Conservation (phyloP, 2,888 invertebrate genomes). For the Mythimna ferrago region DNA sequence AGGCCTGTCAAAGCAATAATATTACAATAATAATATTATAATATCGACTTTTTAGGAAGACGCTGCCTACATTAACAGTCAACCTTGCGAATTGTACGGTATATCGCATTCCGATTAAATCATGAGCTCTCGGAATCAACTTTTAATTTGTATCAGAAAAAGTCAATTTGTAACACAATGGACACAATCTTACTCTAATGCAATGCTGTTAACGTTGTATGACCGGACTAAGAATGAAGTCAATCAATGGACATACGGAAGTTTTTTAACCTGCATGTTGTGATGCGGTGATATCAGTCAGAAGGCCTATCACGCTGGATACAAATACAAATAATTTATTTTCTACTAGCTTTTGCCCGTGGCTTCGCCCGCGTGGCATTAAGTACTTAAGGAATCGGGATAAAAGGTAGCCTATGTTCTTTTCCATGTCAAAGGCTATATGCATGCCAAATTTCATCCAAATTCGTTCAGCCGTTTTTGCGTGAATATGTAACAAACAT, state of each 20-base stretch:
- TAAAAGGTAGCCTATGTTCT: no score
- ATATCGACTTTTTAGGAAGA: constrained; percentile 4
- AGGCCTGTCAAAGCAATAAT: no score
- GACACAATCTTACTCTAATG: constrained; percentile 5
- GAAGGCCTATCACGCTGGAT: no score
- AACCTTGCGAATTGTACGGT: constrained; percentile 2
- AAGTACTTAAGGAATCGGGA: no score
- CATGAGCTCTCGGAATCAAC: background rate
- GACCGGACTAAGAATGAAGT: background rate
- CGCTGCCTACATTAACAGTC: background rate
- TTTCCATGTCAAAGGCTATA: no score
- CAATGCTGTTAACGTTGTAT: background rate
- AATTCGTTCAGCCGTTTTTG: no score
- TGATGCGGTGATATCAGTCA: background rate
- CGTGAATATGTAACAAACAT: no score
- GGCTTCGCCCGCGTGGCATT: no score
- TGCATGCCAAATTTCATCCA: no score
- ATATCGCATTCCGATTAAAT: constrained; percentile 12
- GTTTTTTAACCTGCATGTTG: background rate
- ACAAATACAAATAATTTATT: no score
- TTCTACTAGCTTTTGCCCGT: no score
- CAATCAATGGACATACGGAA: background rate
- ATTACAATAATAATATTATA: no score
- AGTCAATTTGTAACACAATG: constrained; percentile 33
- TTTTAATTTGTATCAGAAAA: constrained; percentile 23